These are phyloP conservation scores for Uloborus diversus DNA, from an alignment of 1,140 invertebrate genomes.

Conservation along the genomic window DNA sequence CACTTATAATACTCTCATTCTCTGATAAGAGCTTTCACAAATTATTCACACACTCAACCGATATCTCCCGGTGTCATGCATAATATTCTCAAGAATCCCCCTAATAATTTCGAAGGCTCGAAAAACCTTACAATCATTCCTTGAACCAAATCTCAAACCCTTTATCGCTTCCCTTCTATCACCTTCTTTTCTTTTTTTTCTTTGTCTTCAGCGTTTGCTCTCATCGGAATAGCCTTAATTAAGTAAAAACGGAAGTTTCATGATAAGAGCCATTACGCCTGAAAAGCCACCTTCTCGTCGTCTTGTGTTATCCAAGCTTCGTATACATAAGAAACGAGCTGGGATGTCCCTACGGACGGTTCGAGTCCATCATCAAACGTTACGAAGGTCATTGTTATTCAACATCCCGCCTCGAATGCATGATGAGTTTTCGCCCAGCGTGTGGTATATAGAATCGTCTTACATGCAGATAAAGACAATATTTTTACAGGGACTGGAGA, in stretches of 20 bases:
- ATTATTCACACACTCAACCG: too few relatives aligned
- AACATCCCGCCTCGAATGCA: constrained; percentile 40
- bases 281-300: constrained; percentile 28
- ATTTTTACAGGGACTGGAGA: constrained; percentile 8
- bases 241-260: constrained; percentile 12
- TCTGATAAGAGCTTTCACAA: too few relatives aligned
- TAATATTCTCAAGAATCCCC: too few relatives aligned
- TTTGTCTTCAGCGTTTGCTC: not conserved
- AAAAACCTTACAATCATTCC: not conserved
- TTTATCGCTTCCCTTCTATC: not conserved
- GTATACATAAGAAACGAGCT: constrained; percentile 50
- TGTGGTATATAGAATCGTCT: constrained; percentile 38
- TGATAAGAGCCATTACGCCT: constrained; percentile 34
- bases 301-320: constrained; percentile 38
- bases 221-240: constrained; percentile 34
- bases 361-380: constrained; percentile 32
- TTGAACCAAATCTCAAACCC: constrained; percentile 1
- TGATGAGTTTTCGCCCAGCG: constrained; percentile 30
- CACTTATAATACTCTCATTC: too few relatives aligned
- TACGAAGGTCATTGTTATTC: constrained; percentile 45
- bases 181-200: not conserved
- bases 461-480: constrained; percentile 27
- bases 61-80: too few relatives aligned
- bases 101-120: not conserved
- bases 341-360: constrained; percentile 15